A percentile compares a stretch with the other conserved stretches of the same genome.
Conservation (phyloP, 2,113 vertebrate genomes). For the Aldabrachelys gigantea region DNA sequence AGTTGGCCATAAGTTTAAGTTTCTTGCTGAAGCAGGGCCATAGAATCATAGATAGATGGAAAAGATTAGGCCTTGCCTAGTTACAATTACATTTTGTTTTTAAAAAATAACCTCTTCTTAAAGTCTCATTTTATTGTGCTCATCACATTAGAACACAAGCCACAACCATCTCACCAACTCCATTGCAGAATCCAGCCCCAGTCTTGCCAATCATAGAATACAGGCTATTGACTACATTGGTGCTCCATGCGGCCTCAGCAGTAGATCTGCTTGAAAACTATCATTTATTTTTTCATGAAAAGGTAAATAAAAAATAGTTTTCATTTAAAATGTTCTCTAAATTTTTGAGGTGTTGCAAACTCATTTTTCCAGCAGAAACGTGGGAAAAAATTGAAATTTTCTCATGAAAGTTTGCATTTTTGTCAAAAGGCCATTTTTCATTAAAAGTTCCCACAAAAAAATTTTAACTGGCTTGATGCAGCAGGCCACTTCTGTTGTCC, state of each 20-base stretch:
- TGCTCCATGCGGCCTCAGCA: neutral
- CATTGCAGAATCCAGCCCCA: fast-evolving
- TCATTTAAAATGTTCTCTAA: neutral
- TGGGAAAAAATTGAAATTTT: neutral
- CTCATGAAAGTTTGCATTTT: neutral
- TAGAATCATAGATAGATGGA: neutral
- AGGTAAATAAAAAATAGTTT: neutral
- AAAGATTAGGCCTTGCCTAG: neutral
- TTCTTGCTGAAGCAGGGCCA: neutral
- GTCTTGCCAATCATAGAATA: fast-evolving
- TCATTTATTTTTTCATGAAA: neutral
- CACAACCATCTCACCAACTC: fast-evolving
- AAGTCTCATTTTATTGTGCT: fast-evolving
- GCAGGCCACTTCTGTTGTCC: neutral
- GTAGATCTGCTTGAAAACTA: neutral
- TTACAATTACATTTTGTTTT: neutral
- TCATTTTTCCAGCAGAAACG: no score
- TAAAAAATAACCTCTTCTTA: neutral
- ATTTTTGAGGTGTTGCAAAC: neutral
- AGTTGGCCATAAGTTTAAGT: neutral
- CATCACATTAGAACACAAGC: neutral
- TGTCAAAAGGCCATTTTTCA: neutral
- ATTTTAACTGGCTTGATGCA: neutral
- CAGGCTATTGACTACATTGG: neutral
- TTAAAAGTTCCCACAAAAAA: neutral